Conservation (phyloP, 1,140 invertebrate species). For the Nebria ingens region DNA sequence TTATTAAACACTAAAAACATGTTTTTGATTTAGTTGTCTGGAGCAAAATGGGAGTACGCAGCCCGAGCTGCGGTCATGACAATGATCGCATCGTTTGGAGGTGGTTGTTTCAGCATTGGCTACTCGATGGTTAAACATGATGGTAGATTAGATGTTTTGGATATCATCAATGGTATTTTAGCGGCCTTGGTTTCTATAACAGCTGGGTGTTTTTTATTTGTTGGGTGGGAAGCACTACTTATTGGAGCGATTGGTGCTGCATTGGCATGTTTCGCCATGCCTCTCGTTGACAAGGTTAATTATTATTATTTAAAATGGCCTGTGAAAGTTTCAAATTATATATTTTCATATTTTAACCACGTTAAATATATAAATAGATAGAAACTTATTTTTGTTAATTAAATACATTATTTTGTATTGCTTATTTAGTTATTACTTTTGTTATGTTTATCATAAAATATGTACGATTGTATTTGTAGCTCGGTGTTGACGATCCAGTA, state of each 20-base stretch:
- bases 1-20: no score
- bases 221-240: conserved; percentile 72
- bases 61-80: conserved; percentile 82
- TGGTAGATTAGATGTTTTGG: conserved; percentile 66
- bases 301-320: no score
- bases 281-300: conserved; percentile 54
- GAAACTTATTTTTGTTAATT: no score
- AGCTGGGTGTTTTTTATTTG: conserved; percentile 82
- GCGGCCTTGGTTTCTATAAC: conserved; percentile 81
- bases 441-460: not conserved
- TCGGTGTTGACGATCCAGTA: conserved; percentile 83
- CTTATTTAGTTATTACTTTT: conserved; percentile 1
- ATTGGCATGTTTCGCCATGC: conserved; percentile 57
- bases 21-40: conserved; percentile 42
- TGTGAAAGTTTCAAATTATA: not conserved
- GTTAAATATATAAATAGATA: no score
- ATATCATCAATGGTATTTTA: conserved; percentile 81
- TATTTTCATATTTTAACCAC: no score
- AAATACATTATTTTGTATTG: not conserved
- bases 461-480: conserved; percentile 27
- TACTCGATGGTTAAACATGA: conserved; percentile 57
- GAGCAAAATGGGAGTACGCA: conserved; percentile 75
- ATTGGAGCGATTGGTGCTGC: conserved; percentile 71
- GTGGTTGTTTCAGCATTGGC: conserved; percentile 63
- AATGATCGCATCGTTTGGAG: conserved; percentile 80